Percentiles rank a stretch among this genome's conserved stretches.
Conservation (phyloP, 2,888 invertebrate genomes). For the Spodoptera littoralis region DNA sequence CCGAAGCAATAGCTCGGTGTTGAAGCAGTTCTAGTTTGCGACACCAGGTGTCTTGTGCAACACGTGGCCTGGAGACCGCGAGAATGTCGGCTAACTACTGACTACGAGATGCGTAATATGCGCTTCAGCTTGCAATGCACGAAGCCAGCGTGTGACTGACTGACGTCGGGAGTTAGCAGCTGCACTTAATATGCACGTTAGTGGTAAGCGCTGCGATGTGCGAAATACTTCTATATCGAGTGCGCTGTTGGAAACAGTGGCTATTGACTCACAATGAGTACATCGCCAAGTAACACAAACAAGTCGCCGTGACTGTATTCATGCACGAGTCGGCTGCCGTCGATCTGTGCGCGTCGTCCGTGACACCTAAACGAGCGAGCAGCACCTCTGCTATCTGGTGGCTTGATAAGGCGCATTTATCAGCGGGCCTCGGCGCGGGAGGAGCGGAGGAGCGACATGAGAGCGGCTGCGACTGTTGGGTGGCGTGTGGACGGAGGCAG, state of each 20-base stretch:
- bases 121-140: slow-evolving; percentile 42
- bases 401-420: slow-evolving; percentile 84
- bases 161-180: slow-evolving; percentile 20
- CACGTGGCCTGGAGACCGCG: slow-evolving; percentile 36
- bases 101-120: slow-evolving; percentile 41
- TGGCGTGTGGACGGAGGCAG: slow-evolving; percentile 67
- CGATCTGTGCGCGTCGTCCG: slow-evolving; percentile 77
- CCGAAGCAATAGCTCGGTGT: slow-evolving; percentile 14
- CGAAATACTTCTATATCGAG: slow-evolving; percentile 55
- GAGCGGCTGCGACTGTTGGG: slow-evolving; percentile 74
- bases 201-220: slow-evolving; percentile 43
- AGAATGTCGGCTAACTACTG: slow-evolving; percentile 33
- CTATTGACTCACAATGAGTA: slow-evolving; percentile 73
- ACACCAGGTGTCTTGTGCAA: slow-evolving; percentile 50
- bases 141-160: slow-evolving; percentile 29
- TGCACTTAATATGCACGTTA: slow-evolving; percentile 33
- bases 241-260: slow-evolving; percentile 65
- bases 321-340: slow-evolving; percentile 70
- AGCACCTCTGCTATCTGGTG: slow-evolving; percentile 88
- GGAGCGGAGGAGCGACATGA: slow-evolving; percentile 74
- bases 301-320: slow-evolving; percentile 73
- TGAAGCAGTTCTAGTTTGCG: slow-evolving; percentile 34
- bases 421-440: slow-evolving; percentile 81
- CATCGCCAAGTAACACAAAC: slow-evolving; percentile 75
- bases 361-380: slow-evolving; percentile 86